Base-by-base conservation (phyloP, 1,140 invertebrate genomes). In the Pogonomyrmex californicus region DNA sequence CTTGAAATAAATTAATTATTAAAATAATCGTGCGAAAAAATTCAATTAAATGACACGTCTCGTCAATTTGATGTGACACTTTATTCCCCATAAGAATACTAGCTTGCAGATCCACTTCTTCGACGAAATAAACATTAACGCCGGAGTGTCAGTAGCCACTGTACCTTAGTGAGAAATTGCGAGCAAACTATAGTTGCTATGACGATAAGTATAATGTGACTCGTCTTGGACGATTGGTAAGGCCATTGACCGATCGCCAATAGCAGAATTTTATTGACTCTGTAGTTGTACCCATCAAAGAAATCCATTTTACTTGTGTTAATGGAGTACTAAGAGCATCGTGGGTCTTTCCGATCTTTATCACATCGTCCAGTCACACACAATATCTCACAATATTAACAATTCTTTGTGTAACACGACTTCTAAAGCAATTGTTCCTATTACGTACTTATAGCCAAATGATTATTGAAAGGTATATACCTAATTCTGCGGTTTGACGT, bases 171-270 rank as follows among this genome's bases (percentile, higher is more conserved):
- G n/a, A 83, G 9, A 83, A 73, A 17, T 83, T 83, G 79, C 68
- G 54, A 56, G 33, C 54, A 73, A 62, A 44, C 17, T 73, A 83
- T 49, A 36, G 54, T 38, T 36, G 33, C 68, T 47, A 83, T 60
- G 41, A 83, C 23, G 17, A 60, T 36, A 4, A 60, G 23, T 60
- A 75, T 49, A 17, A n/a, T 36, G 7, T 62, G 56, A 9, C 23
- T 73, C 23, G 54, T 75, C 38, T 4, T 83, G 1, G 68, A 60
- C 41, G 79, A 83, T 60, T 92, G 91, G 79, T 89, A 81, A 12
- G 92, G 91, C 92, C 92, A 93, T 1, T 79, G 79, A 4, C 91
- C 91, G 1, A 93, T 17, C 1, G n/a, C 9, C 1, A 36, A 88
- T 14, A 93, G 30, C 10, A 92, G 70, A 56, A 86, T 66, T 58